Conservation (phyloP, 2,113 vertebrate genomes). For the Pyxicephalus adspersus region DNA sequence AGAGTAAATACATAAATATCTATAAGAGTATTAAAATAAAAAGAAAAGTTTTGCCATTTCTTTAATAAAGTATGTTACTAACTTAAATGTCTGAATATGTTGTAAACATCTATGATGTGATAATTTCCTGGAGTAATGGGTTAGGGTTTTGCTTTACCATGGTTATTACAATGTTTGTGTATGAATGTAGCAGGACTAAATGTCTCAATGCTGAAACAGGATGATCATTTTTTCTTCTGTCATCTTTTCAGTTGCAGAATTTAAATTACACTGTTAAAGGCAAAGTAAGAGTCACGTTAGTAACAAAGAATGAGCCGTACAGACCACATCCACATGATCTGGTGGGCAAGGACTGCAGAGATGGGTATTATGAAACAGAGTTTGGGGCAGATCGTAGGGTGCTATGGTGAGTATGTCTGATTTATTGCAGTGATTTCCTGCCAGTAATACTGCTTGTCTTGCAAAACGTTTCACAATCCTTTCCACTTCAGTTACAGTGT, state of each 20-base stretch:
- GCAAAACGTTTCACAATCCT: not conserved
- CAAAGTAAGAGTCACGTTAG: conserved; percentile 90
- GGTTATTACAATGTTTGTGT: too few species aligned
- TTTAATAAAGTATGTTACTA: too few species aligned
- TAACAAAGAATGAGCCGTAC: conserved; percentile 93
- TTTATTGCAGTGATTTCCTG: not conserved
- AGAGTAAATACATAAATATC: too few species aligned
- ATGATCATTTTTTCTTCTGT: not conserved
- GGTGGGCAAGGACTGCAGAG: conserved; percentile 95
- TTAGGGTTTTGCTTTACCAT: too few species aligned
- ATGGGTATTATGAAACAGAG: conserved; percentile 95
- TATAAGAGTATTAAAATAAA: too few species aligned
- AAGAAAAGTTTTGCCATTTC: too few species aligned
- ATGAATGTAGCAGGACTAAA: too few species aligned
- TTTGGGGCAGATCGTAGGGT: conserved; percentile 92
- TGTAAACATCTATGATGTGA: too few species aligned
- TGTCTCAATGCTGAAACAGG: too few species aligned
- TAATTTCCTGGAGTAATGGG: too few species aligned
- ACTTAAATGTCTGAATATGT: too few species aligned
- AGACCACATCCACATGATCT: conserved; percentile 95
- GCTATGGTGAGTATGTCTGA: conserved; percentile 83
- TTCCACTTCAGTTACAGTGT: not conserved
- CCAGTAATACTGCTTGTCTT: not conserved
- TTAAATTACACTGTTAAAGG: conserved; percentile 86
- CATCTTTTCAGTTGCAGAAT: conserved; percentile 73